phyloP scores from a whole-genome alignment of 2,888 invertebrate species.

The Agonopterix heracliana region DNA sequence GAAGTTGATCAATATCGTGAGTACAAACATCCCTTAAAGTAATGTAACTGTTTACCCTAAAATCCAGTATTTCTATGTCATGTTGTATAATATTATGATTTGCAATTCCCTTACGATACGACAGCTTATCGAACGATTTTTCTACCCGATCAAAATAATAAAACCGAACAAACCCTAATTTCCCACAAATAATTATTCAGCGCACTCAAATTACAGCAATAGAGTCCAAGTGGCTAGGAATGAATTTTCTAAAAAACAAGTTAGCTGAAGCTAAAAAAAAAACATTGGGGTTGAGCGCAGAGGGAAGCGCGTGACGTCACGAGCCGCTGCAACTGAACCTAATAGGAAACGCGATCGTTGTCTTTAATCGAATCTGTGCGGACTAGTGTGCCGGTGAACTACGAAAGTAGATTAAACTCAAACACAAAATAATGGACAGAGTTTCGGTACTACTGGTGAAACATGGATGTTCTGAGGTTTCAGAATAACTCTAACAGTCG shows the following conservation, averaged over 20 bases:
- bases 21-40: no score
- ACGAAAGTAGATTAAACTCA: conserved; percentile 6
- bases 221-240: conserved; percentile 31
- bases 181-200: conserved; percentile 28
- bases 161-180: no score
- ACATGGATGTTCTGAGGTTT: no score
- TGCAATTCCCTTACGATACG: conserved; percentile 20
- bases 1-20: no score
- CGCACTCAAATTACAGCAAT: conserved; percentile 44
- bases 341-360: conserved; percentile 65
- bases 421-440: no score
- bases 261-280: conserved; percentile 12
- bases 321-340: conserved; percentile 50
- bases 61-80: no score
- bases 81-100: no score
- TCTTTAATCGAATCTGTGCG: conserved; percentile 58
- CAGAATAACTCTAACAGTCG: no score
- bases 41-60: no score
- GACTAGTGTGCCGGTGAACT: conserved; percentile 22
- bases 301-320: conserved; percentile 46
- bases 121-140: no score
- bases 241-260: conserved; percentile 27
- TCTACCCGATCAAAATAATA: no score
- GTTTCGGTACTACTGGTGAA: no score
- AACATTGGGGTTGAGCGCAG: conserved; percentile 18